Base-by-base conservation (phyloP, 2,888 invertebrate genomes). In the Oeneis ivallda region DNA sequence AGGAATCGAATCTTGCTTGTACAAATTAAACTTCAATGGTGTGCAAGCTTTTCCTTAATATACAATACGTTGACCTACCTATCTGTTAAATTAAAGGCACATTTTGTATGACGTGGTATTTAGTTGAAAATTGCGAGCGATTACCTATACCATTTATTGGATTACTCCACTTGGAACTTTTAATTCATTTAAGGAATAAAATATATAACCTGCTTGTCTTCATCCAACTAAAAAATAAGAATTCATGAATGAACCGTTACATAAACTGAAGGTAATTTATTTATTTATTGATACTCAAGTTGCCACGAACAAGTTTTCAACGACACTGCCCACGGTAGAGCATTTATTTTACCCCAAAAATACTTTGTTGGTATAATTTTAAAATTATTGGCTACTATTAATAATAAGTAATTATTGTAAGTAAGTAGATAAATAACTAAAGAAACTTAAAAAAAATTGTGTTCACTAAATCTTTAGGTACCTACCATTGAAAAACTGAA, bases 71-170 rank as follows among this genome's bases (percentile, higher is more conserved):
- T 37, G 37, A 37, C 9, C 47, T 19, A 17, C 10, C 15, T 54
- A 17, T 1, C 39, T 15, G 39, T 54, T 39, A 15, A 54, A 15
- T 54, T 54, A 54, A 17, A 39, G 34, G n/a, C 37, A 43, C 11
- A 26, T 43, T 52, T 65, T 65, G 71, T 66, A 70, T 70, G 67
- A 65, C 66, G 66, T 66, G 67, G 67, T 71, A 70, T 67, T 69
- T 64, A 63, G 64, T 67, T 67, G 68, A 70, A 62, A 63, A 70
- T 71, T 68, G 70, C 71, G 69, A 68, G 68, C 69, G 62, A 66
- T 72, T 59, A n/a, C n/a, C n/a, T n/a, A 68, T 65, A 63, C 70
- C 71, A 73, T 73, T 71, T 67, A 73, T 73, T 66, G 73, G 67
- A 67, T 67, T 64, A 58, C 67, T 70, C 68, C 71, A 70, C 69